Evolutionary conservation across 2,888 invertebrate genomes (phyloP).

Genomic region (Coremacera marginata): DNA sequence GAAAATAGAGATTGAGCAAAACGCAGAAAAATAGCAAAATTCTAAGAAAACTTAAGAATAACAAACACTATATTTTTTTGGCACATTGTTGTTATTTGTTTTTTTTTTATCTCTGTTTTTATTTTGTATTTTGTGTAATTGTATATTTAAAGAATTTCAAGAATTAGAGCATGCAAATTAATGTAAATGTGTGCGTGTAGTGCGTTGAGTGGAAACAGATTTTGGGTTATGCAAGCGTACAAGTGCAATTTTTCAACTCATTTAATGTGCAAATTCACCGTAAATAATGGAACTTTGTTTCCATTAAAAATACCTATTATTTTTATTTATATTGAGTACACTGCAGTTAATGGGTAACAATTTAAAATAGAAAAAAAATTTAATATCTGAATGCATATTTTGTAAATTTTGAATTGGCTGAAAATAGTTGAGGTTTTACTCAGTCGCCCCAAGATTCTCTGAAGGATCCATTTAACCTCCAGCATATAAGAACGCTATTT

Average conservation of each 20-base stretch:
- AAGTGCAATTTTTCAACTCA: neutral
- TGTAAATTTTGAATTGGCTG: no score
- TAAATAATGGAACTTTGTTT: neutral
- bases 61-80: no score
- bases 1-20: neutral
- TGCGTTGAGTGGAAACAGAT: neutral
- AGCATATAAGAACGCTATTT: no score
- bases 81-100: neutral
- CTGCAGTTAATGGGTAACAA: no score
- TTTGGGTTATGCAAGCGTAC: neutral
- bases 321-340: no score
- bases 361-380: no score
- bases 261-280: neutral
- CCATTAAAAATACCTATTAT: neutral
- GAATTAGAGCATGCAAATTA: constrained; percentile 27
- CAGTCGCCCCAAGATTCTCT: no score
- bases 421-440: no score
- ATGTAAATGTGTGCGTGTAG: neutral
- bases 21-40: no score
- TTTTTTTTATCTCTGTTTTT: neutral
- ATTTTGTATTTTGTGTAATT: neutral
- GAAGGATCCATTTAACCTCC: no score
- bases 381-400: no score
- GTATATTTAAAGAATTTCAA: constrained; percentile 16
- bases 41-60: no score